Conservation (phyloP, 2,113 vertebrate genomes). For the Cyrtonyx montezumae region DNA sequence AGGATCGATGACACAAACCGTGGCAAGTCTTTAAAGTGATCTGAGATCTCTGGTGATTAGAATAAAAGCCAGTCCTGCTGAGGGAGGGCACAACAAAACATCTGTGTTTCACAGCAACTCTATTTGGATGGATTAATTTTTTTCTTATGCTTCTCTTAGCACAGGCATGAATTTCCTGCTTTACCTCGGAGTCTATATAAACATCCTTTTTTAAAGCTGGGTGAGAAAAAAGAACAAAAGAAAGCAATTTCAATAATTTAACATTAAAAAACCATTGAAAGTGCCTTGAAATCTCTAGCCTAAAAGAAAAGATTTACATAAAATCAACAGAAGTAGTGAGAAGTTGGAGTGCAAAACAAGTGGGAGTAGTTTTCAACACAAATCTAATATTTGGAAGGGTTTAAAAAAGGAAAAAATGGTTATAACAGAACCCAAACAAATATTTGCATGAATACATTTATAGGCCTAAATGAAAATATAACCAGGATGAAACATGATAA, state of each 20-base stretch:
- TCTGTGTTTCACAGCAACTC: not conserved
- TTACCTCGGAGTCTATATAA: not conserved
- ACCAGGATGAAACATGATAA: not conserved
- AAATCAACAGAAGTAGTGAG: not conserved
- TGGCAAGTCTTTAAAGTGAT: conserved; percentile 46
- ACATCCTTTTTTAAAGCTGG: not conserved
- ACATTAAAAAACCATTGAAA: not conserved
- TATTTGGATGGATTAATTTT: not conserved
- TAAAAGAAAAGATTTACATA: not conserved
- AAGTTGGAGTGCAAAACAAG: conserved; percentile 10
- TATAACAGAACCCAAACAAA: not conserved
- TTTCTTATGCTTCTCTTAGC: not conserved
- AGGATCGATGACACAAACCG: conserved; percentile 2
- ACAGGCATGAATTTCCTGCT: not conserved
- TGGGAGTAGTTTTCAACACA: not conserved
- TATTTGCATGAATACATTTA: not conserved
- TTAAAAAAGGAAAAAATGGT: not conserved
- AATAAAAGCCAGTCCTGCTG: not conserved
- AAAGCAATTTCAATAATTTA: conserved; percentile 29
- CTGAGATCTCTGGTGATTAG: conserved; percentile 27
- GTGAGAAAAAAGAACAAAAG: not conserved
- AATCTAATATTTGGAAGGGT: not conserved
- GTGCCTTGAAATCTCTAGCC: not conserved
- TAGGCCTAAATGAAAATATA: not conserved
- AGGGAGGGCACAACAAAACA: not conserved